These are phyloP conservation scores for Athrips mouffetella DNA, from an alignment of 2,888 invertebrate species.

Conservation along the genomic window DNA sequence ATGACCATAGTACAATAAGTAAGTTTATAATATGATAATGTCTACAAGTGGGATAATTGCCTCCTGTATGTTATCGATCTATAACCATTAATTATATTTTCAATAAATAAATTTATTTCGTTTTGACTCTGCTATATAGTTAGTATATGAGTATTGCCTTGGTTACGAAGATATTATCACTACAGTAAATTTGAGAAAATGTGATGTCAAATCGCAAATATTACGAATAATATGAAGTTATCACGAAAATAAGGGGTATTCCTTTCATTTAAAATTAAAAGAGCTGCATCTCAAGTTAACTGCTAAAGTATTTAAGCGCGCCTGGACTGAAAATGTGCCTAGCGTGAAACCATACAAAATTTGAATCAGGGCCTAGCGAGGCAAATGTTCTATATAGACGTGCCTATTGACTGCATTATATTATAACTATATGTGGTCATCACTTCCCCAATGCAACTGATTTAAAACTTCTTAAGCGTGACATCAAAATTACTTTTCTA, in stretches of 20 bases:
- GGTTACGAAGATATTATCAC: background rate
- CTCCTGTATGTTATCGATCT: background rate
- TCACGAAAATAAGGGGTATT: too few relatives aligned
- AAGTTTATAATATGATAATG: background rate
- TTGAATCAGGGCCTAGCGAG: too few relatives aligned
- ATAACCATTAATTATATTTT: conserved; percentile 12
- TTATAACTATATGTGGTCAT: too few relatives aligned
- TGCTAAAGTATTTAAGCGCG: too few relatives aligned
- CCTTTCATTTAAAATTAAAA: too few relatives aligned
- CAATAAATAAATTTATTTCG: conserved; percentile 18
- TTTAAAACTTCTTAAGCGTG: too few relatives aligned
- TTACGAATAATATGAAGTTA: background rate
- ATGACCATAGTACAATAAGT: background rate
- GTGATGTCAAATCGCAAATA: background rate
- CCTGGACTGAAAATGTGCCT: too few relatives aligned
- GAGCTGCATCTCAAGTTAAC: background rate
- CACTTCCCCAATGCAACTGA: too few relatives aligned
- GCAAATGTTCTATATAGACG: too few relatives aligned
- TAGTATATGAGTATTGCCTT: conserved; percentile 24
- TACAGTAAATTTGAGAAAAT: background rate
- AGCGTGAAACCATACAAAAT: too few relatives aligned
- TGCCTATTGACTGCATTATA: too few relatives aligned
- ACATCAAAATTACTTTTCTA: too few relatives aligned
- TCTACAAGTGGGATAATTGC: background rate
- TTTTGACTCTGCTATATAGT: conserved; percentile 14